Evolutionary conservation across 2,113 vertebrate genomes (phyloP).

Genomic region (Tonatia bakeri): DNA sequence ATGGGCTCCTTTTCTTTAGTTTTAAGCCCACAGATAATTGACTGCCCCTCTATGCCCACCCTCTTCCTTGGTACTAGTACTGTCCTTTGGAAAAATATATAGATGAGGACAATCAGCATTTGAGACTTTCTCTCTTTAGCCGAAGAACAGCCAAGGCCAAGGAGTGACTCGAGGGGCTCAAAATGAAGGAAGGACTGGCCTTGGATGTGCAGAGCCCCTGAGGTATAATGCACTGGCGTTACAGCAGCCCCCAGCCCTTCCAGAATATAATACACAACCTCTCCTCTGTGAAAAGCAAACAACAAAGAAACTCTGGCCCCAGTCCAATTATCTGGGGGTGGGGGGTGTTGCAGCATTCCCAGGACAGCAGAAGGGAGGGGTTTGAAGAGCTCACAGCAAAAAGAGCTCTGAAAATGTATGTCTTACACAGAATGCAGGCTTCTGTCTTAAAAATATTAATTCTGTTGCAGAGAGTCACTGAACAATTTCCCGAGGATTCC

Average conservation of each 20-base stretch:
- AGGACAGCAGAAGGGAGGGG: constrained; percentile 19
- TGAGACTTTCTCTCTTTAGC: constrained; percentile 3
- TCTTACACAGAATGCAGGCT: constrained; percentile 33
- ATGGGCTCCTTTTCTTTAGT: background rate
- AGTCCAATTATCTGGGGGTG: constrained; percentile 53
- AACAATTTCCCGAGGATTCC: constrained; percentile 68
- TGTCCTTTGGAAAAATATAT: constrained; percentile 8
- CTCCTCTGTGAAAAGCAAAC: constrained; percentile 36
- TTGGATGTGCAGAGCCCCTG: constrained; percentile 24
- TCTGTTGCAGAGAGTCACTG: constrained; percentile 50
- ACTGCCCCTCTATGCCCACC: background rate
- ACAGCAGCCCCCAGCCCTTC: background rate
- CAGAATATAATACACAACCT: constrained; percentile 9
- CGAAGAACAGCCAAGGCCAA: constrained; percentile 27
- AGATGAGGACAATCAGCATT: background rate
- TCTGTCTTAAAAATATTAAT: constrained; percentile 67
- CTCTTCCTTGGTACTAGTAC: constrained; percentile 9
- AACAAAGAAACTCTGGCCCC: constrained; percentile 52
- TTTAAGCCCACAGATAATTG: constrained; percentile 17
- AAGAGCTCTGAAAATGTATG: constrained; percentile 51
- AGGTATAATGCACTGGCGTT: constrained; percentile 41
- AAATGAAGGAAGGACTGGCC: constrained; percentile 37
- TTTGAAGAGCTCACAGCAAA: constrained; percentile 2
- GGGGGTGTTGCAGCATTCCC: background rate
- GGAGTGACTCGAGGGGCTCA: background rate